A percentile compares a stretch with the other conserved stretches of the same genome.
These are phyloP conservation scores for Phengaris alcon DNA, from an alignment of 2,888 invertebrate genomes.

Conservation along the genomic window DNA sequence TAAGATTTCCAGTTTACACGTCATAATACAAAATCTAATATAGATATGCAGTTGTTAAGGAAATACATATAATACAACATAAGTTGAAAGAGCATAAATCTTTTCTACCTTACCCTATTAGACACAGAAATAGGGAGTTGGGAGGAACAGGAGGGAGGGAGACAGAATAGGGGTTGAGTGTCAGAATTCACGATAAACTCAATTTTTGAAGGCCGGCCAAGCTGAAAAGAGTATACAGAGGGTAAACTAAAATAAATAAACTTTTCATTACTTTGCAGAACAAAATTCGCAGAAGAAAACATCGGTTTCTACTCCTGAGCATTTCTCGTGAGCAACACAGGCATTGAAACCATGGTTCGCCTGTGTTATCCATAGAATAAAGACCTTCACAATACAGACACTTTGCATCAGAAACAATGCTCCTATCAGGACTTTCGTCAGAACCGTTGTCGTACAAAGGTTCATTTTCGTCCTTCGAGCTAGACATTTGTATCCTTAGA, in stretches of 20 bases:
- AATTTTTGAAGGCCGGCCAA: no score
- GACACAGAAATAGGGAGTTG: no score
- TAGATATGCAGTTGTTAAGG: no score
- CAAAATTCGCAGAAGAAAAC: neutral
- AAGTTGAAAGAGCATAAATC: no score
- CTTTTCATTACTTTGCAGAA: neutral
- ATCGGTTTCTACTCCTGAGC: slow-evolving; percentile 31
- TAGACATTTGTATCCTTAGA: slow-evolving; percentile 27
- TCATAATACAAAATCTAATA: no score
- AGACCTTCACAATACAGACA: slow-evolving; percentile 33
- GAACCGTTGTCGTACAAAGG: slow-evolving; percentile 34
- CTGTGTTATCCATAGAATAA: slow-evolving; percentile 35
- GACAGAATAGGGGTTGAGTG: no score
- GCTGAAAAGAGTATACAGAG: no score
- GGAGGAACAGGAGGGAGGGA: no score
- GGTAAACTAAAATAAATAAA: slow-evolving; percentile 10
- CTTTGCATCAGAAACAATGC: slow-evolving; percentile 32
- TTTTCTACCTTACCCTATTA: no score
- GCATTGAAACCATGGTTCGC: slow-evolving; percentile 35
- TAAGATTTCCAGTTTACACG: no score
- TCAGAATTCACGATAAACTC: no score
- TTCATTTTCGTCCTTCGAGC: slow-evolving; percentile 33
- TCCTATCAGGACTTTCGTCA: slow-evolving; percentile 36
- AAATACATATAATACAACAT: no score
- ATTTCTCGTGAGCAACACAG: slow-evolving; percentile 31